Evolutionary conservation across 92 coral and sea anemone species (phyloP).

Genomic region (Epizoanthus ramosus): DNA sequence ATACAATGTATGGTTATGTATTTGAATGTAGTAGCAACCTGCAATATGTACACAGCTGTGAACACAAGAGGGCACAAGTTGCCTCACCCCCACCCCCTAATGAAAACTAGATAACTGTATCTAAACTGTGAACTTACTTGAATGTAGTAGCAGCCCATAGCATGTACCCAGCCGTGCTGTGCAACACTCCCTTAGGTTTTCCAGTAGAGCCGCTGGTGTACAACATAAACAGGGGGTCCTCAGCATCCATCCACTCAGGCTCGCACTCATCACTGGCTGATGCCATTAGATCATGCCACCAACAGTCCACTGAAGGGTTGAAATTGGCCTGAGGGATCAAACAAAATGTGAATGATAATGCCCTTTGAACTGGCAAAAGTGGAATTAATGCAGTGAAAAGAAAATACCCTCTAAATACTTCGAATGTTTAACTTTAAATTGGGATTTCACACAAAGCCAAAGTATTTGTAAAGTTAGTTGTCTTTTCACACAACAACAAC

Average conservation of each 20-base stretch:
- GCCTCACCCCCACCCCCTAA: slow-evolving; percentile 64
- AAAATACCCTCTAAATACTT: neutral
- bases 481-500: no score
- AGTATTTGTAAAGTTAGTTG: no score
- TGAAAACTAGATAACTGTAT: no score
- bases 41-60: slow-evolving; percentile 91
- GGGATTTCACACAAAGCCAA: no score
- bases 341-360: no score
- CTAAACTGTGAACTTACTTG: slow-evolving; percentile 66
- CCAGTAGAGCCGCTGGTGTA: slow-evolving; percentile 99
- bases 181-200: slow-evolving; percentile 94
- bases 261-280: slow-evolving; percentile 78
- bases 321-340: slow-evolving; percentile 53
- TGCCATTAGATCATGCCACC: slow-evolving; percentile 97
- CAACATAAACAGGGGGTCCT: slow-evolving; percentile 96
- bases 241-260: slow-evolving; percentile 93
- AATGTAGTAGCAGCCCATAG: slow-evolving; percentile 89
- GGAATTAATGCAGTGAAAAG: no score
- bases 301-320: slow-evolving; percentile 69
- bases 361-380: no score
- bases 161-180: slow-evolving; percentile 96
- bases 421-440: neutral
- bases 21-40: slow-evolving; percentile 90
- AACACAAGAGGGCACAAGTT: no score
- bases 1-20: slow-evolving; percentile 60